These are phyloP conservation scores for Electrona antarctica DNA, from an alignment of 2,113 vertebrate species.

Conservation along the genomic window DNA sequence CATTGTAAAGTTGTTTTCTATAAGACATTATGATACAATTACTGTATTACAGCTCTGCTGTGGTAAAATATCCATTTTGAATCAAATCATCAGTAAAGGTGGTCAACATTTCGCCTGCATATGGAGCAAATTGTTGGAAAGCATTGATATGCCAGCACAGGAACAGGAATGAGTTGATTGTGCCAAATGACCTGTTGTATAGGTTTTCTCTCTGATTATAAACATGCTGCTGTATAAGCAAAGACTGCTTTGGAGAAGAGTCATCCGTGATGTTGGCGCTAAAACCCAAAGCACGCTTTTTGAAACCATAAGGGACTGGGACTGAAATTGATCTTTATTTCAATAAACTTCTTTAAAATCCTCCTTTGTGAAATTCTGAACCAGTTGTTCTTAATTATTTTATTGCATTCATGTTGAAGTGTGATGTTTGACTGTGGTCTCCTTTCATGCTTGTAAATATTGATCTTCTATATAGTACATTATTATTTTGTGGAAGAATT, in stretches of 20 bases:
- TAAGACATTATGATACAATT: slow-evolving; percentile 37
- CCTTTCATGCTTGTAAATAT: too few relatives aligned
- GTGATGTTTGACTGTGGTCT: not conserved
- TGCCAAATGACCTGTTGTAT: slow-evolving; percentile 80
- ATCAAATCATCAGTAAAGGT: slow-evolving; percentile 24
- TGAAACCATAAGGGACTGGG: slow-evolving; percentile 79
- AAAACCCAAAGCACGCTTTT: slow-evolving; percentile 81
- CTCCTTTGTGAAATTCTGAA: slow-evolving; percentile 56
- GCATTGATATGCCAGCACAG: slow-evolving; percentile 61
- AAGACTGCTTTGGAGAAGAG: slow-evolving; percentile 69
- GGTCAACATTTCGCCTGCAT: slow-evolving; percentile 47
- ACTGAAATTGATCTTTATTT: slow-evolving; percentile 81
- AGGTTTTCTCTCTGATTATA: slow-evolving; percentile 53
- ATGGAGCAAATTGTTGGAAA: slow-evolving; percentile 42
- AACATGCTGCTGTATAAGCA: slow-evolving; percentile 76
- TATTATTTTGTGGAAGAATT: not conserved
- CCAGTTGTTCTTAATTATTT: not conserved
- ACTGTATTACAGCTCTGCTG: slow-evolving; percentile 52
- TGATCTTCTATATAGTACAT: not conserved
- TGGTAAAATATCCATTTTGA: slow-evolving; percentile 43
- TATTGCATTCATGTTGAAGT: not conserved
- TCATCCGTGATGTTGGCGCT: slow-evolving; percentile 66
- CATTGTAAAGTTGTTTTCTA: slow-evolving; percentile 39
- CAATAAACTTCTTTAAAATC: slow-evolving; percentile 82
- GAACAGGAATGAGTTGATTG: slow-evolving; percentile 65